Evolutionary conservation across 1,140 invertebrate species (phyloP).

Genomic region (Zaprionus kolodkinae): DNA sequence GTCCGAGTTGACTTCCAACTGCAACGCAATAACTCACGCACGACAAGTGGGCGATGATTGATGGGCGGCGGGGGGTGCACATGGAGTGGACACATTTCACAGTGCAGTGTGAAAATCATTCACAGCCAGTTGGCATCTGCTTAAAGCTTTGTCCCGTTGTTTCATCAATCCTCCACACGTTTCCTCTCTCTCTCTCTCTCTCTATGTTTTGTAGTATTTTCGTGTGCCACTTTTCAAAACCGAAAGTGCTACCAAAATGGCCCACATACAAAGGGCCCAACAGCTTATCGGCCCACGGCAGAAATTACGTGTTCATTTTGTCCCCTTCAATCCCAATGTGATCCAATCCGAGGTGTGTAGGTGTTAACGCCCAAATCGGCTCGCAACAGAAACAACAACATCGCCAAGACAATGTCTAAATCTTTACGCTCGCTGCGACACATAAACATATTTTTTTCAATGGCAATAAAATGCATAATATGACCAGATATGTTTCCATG

Average conservation of each 20-base stretch:
- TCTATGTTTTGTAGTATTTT: too few relatives aligned
- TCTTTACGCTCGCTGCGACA: slow-evolving; percentile 63
- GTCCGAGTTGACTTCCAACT: neutral
- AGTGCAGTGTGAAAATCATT: slow-evolving; percentile 34
- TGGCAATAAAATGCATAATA: slow-evolving; percentile 72
- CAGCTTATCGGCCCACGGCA: slow-evolving; percentile 38
- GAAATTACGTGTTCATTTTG: slow-evolving; percentile 40
- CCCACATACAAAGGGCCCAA: slow-evolving; percentile 32
- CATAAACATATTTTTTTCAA: slow-evolving; percentile 49
- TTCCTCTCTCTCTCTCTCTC: too few relatives aligned
- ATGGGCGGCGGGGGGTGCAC: neutral
- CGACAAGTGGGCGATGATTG: neutral
- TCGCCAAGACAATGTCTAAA: slow-evolving; percentile 63
- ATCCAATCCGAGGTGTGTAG: slow-evolving; percentile 46
- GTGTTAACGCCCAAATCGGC: slow-evolving; percentile 60
- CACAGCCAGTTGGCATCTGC: slow-evolving; percentile 1
- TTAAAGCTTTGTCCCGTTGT: slow-evolving; percentile 17
- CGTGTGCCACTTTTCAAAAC: slow-evolving; percentile 26
- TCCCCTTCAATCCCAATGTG: neutral
- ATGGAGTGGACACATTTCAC: slow-evolving; percentile 2
- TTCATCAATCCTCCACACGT: neutral
- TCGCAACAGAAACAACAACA: slow-evolving; percentile 60
- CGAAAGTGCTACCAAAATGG: slow-evolving; percentile 61
- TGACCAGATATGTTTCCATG: slow-evolving; percentile 18
- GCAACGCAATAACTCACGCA: slow-evolving; percentile 37